Percentiles rank a stretch among this genome's conserved stretches.
These are phyloP conservation scores for Odobenus rosmarus DNA, from an alignment of 2,113 vertebrate species.

Conservation along the genomic window DNA sequence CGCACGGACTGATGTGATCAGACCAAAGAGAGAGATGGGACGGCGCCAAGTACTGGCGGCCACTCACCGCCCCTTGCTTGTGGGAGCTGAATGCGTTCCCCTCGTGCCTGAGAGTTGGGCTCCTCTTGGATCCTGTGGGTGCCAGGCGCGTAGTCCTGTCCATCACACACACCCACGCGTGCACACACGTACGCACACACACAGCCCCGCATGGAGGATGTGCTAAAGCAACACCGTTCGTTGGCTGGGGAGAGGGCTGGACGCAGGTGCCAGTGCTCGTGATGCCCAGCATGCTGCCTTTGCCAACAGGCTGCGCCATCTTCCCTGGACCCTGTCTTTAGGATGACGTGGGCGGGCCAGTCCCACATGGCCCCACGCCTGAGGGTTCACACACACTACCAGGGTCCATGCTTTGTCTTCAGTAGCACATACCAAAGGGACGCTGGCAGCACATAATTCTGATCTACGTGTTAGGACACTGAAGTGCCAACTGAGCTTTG, in stretches of 20 bases:
- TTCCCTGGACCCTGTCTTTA: neutral
- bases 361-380: neutral
- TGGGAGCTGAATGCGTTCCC: neutral
- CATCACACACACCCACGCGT: rapidly evolving
- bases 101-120: neutral
- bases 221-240: rapidly evolving
- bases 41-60: neutral
- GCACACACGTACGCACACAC: too few species aligned
- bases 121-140: neutral
- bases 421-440: rapidly evolving
- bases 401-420: rapidly evolving
- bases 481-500: neutral
- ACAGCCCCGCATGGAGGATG: rapidly evolving
- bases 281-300: rapidly evolving
- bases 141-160: neutral
- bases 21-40: neutral
- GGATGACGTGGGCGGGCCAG: too few species aligned
- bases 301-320: rapidly evolving
- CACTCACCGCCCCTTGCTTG: neutral
- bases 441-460: rapidly evolving
- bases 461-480: rapidly evolving
- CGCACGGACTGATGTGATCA: neutral
- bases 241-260: neutral
- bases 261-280: rapidly evolving
- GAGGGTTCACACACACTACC: too few species aligned